Base-by-base conservation (phyloP, 2,888 invertebrate genomes). In the Meteorus cinctellus region DNA sequence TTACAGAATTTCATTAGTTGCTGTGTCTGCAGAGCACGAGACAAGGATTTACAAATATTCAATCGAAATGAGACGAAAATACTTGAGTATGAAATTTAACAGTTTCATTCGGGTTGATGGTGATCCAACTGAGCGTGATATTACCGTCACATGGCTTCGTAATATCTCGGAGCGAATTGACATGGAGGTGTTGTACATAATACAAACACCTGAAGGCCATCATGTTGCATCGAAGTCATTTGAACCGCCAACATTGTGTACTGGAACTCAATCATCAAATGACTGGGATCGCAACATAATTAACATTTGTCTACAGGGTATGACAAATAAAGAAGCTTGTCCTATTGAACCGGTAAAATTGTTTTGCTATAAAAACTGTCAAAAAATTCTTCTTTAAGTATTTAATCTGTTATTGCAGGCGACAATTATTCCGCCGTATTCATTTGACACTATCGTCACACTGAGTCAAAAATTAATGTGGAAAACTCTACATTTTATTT, bases 261-360 rank as follows among this genome's bases (percentile, higher is more conserved):
- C 65, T 51, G 65, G 41, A 55, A 74, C 75, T 74, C 74, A 71
- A 71, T 79, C 71, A 51, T 69, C 77, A 68, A 72, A 77, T 77
- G 59, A 74, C 65, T 75, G 80, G 77, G 79, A 79, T 68, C 69
- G 66, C 36, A 79, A 77, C 71, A 77, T 79, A 73, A 75, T 80
- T 72, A 76, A 77, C 74, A 80, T 80, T 76, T 75, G 77, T 65
- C 75, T 69, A 59, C 71, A 73, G 67, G 66, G 75, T 79, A 75
- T 78, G 68, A 78, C 72, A 63, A 69, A 76, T 66, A 73, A 69
- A 12, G 55, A n/a, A 55, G 51, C 41, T 67, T 75, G 77, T 74
- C 74, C 77, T 51, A 76, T 74, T 65, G 63, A 55, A 75, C 62
- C 72, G 55, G 72, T 78, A 79, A 55, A 48, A 12, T n/a, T 5